Percentiles rank a stretch among this genome's conserved stretches.
Conservation (phyloP, 2,113 vertebrate species). For the Chaetorhynchus papuensis region DNA sequence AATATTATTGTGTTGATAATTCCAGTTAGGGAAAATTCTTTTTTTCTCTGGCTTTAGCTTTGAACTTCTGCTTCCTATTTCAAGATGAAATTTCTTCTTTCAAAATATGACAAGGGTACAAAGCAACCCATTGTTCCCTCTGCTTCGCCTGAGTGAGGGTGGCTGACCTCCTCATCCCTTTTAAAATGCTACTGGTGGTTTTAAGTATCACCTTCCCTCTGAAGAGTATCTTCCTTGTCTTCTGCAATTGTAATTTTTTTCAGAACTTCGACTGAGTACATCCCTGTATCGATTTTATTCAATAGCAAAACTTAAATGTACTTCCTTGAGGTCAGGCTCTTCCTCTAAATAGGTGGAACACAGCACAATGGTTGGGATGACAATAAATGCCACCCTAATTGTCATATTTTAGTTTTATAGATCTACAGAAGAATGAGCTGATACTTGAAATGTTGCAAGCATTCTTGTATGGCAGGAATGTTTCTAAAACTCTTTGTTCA, state of each 20-base stretch:
- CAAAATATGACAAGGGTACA: not conserved
- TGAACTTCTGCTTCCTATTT: not conserved
- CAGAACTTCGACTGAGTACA: not conserved
- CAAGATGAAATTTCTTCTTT: not conserved
- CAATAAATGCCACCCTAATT: not conserved
- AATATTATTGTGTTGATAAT: not conserved
- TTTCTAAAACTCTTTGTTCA: not conserved
- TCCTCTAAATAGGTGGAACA: rapidly evolving
- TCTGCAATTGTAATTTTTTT: not conserved
- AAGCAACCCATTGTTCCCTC: not conserved
- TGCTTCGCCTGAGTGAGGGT: not conserved
- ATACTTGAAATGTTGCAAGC: not conserved
- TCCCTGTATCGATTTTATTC: not conserved
- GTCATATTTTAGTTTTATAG: not conserved
- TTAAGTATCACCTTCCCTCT: not conserved
- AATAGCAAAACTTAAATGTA: not conserved
- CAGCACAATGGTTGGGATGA: not conserved
- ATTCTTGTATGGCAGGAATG: not conserved
- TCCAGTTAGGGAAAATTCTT: not conserved
- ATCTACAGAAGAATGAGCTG: not conserved
- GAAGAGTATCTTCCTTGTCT: not conserved
- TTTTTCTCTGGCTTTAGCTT: not conserved
- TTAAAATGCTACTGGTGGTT: not conserved
- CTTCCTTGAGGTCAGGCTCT: not conserved
- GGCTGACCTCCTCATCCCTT: not conserved